Percentiles rank a stretch among this genome's conserved stretches.
phyloP scores from a whole-genome alignment of 2,797 vertebrate species.

The Saxicola maurus region DNA sequence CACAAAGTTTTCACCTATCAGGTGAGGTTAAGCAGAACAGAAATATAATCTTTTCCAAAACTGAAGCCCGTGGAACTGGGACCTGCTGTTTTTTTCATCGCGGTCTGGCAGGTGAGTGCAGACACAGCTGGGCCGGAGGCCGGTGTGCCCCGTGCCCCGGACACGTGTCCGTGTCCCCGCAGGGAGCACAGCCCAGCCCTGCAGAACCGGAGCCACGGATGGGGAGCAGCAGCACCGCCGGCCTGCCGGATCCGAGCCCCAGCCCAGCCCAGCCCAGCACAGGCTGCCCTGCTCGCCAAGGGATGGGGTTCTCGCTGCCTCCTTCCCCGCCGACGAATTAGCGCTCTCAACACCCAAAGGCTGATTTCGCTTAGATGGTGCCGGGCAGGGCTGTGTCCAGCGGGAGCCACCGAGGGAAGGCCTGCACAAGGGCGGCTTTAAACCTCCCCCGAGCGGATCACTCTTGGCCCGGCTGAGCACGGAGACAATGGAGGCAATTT shows the following conservation, averaged over 20 bases:
- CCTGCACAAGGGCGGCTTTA: background rate
- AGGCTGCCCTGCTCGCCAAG: background rate
- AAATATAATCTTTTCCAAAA: background rate
- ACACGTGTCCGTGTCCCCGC: background rate
- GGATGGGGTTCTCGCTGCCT: fast-evolving
- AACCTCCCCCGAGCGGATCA: background rate
- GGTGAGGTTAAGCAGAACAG: background rate
- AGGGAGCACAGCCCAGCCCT: background rate
- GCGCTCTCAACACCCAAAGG: background rate
- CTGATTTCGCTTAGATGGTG: background rate
- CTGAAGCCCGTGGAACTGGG: background rate
- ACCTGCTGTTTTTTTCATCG: background rate
- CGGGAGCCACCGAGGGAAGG: background rate
- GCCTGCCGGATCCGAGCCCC: background rate
- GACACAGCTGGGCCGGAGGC: background rate
- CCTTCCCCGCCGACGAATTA: background rate
- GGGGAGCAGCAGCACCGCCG: background rate
- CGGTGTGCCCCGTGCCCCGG: background rate
- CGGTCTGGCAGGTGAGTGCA: fast-evolving
- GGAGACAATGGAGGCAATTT: background rate
- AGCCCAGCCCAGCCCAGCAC: background rate
- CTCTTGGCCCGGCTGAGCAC: background rate
- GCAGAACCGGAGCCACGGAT: background rate
- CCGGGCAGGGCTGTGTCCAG: background rate
- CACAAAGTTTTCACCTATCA: background rate